Percentiles rank a stretch among this genome's conserved stretches.
phyloP scores from a whole-genome alignment of 2,888 invertebrate species.

The Deilephila elpenor region DNA sequence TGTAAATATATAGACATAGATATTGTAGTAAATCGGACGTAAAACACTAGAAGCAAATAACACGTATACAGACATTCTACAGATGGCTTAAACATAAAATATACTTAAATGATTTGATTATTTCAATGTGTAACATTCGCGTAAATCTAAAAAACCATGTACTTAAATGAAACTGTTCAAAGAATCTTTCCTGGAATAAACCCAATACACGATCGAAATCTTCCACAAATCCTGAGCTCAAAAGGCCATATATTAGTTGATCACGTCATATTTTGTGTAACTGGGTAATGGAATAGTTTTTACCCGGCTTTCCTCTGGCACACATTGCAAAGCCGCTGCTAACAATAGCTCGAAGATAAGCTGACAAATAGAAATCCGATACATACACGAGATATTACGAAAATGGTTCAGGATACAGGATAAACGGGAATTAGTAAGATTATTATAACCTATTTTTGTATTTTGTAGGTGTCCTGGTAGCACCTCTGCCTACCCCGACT shows the following conservation, averaged over 20 bases:
- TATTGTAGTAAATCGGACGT: too few relatives aligned
- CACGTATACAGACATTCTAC: too few relatives aligned
- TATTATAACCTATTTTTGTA: too few relatives aligned
- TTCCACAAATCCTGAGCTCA: background rate
- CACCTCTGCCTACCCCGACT: too few relatives aligned
- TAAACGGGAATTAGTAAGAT: background rate
- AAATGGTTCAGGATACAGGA: background rate
- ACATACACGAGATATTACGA: background rate
- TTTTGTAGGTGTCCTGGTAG: too few relatives aligned
- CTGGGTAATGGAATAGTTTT: background rate
- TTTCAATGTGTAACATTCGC: too few relatives aligned
- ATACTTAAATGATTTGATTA: too few relatives aligned
- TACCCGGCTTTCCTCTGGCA: background rate
- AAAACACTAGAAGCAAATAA: too few relatives aligned
- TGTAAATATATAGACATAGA: too few relatives aligned
- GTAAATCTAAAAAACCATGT: too few relatives aligned
- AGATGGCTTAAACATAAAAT: background rate
- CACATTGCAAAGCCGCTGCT: background rate
- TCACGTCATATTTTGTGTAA: background rate
- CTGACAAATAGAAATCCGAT: background rate
- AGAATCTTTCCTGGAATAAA: background rate
- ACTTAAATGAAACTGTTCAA: background rate
- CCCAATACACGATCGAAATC: background rate
- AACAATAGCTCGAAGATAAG: background rate
- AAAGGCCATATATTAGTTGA: background rate